Evolutionary conservation across 2,113 vertebrate species (phyloP), one percentile per base, ranked within the genome.

Genomic region (Apistogramma diplotaenia): DNA sequence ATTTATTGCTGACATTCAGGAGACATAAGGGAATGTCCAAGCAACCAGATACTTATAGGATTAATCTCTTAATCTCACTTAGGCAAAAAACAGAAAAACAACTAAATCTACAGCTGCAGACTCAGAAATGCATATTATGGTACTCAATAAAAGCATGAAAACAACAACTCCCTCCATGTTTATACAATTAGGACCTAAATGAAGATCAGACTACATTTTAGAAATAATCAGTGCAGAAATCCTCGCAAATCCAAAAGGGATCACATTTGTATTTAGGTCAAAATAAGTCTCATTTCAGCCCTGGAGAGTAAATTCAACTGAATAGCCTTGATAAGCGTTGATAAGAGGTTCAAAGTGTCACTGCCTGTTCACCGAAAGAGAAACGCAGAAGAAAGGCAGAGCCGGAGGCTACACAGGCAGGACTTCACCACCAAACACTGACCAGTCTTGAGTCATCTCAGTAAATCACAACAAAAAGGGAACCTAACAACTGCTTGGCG

Each of bases 381-480:
- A 43, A 58, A 76, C 62, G 57, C 74, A 85, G 79, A 74, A 76
- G 49, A 78, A 60, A 51, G 46, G 19, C 79, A 51, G 25, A 12
- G 6, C 71, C 3, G 0, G n/a, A 51, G 43, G 29, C 29, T 77
- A 13, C 65, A n/a, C 65, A 51, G 16, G 19, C 25, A 49, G 19
- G 43, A 51, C 65, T 49, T 10, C 65, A 70, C 10, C 29, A 58
- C 37, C 29, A 29, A 43, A 0, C 13, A 31, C 53, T 2, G 9
- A 8, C 43, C 67, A 19, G 54, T 74, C 16, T 54, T 21, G 11
- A 77, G 15, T 51, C 33, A 54, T 57, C 40, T 29, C 23, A 29
- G 10, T 19, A 37, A 76, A 76, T 65, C 35, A 72, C 54, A 61
- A 59, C 35, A 33, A 58, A 79, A 83, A 19, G 8, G 21, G 65